These are phyloP conservation scores for Gallirallus australis DNA, from an alignment of 2,797 vertebrate species.

Conservation along the genomic window DNA sequence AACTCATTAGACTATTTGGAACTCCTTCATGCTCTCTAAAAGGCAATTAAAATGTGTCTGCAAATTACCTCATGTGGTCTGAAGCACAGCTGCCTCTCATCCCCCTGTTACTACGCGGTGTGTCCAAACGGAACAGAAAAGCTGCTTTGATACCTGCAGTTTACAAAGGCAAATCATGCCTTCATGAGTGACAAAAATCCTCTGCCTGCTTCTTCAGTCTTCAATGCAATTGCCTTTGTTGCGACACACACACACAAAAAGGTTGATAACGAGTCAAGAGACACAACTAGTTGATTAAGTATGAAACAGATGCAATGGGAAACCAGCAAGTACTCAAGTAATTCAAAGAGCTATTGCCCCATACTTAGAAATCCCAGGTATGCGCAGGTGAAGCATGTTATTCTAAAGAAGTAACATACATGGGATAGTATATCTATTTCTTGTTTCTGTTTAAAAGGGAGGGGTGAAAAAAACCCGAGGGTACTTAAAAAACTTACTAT, in stretches of 20 bases:
- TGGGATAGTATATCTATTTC: neutral
- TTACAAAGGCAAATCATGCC: slow-evolving; percentile 71
- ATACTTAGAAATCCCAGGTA: neutral
- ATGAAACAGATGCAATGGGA: slow-evolving; percentile 8
- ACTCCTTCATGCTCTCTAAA: slow-evolving; percentile 85
- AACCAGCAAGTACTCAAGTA: slow-evolving; percentile 20
- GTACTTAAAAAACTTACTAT: neutral
- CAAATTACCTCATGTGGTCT: slow-evolving; percentile 83
- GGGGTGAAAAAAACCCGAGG: neutral
- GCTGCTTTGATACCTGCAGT: slow-evolving; percentile 79
- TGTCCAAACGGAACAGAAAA: slow-evolving; percentile 76
- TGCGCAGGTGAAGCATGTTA: neutral
- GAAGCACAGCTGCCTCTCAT: slow-evolving; percentile 83
- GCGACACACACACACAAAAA: slow-evolving; percentile 2
- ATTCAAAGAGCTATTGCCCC: slow-evolving; percentile 16
- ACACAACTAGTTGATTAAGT: slow-evolving; percentile 63
- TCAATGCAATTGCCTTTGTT: slow-evolving; percentile 55
- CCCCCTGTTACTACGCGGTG: slow-evolving; percentile 68
- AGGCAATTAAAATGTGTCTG: slow-evolving; percentile 86
- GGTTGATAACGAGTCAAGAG: slow-evolving; percentile 28
- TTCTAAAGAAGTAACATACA: neutral
- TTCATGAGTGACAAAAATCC: slow-evolving; percentile 69
- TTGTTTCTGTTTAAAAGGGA: neutral
- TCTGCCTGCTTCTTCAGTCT: slow-evolving; percentile 57
- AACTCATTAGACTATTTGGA: slow-evolving; percentile 86